Conservation (phyloP, 2,797 vertebrate genomes). For the Amblyopsis hoosieri region DNA sequence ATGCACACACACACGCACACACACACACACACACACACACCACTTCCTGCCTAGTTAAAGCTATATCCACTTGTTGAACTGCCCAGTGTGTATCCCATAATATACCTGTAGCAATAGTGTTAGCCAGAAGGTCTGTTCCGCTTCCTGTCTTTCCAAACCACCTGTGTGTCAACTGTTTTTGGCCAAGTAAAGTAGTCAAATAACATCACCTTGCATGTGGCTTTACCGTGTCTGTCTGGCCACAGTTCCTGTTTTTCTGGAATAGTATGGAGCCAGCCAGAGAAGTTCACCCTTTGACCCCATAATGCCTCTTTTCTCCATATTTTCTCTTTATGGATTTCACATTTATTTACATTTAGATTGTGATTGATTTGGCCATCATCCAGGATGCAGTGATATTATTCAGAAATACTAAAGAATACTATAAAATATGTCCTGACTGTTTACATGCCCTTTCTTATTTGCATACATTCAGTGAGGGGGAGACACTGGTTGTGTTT, state of each 20-base stretch:
- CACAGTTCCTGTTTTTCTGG: conserved; percentile 55
- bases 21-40: conserved; percentile 14
- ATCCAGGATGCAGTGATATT: too few species aligned
- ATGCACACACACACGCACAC: not conserved
- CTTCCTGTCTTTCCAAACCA: conserved; percentile 46
- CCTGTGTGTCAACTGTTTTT: conserved; percentile 18
- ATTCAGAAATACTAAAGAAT: too few species aligned
- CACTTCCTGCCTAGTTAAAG: conserved; percentile 67
- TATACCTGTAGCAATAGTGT: conserved; percentile 27
- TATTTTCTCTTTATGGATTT: not conserved
- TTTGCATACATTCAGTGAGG: not conserved
- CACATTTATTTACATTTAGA: not conserved
- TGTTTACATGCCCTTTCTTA: not conserved
- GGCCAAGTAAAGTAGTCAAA: not conserved
- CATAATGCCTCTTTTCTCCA: not conserved
- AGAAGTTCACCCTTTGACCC: conserved; percentile 49
- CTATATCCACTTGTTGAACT: conserved; percentile 18
- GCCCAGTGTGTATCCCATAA: conserved; percentile 2
- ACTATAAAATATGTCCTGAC: too few species aligned
- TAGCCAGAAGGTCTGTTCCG: conserved; percentile 20
- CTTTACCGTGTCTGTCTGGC: conserved; percentile 52
- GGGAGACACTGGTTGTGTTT: not conserved
- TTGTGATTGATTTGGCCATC: not conserved
- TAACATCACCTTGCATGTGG: conserved; percentile 39
- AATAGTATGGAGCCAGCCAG: conserved; percentile 26